phyloP scores from a whole-genome alignment of 2,797 vertebrate genomes.

The Apodemus agrarius region DNA sequence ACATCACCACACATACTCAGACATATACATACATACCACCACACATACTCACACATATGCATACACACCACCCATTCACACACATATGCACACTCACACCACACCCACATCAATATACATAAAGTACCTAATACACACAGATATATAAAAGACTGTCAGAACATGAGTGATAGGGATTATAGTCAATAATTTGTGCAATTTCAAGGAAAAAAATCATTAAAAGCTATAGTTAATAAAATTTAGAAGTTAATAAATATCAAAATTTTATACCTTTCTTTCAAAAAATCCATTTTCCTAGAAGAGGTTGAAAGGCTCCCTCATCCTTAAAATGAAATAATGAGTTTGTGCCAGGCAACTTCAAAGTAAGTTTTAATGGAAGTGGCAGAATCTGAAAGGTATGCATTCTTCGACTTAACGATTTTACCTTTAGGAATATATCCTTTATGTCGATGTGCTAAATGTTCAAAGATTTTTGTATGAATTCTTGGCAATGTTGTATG shows the following conservation, averaged over 20 bases:
- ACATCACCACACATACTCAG: background rate
- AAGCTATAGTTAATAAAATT: slow-evolving; percentile 29
- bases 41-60: background rate
- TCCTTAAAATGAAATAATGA: slow-evolving; percentile 44
- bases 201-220: slow-evolving; percentile 12
- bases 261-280: slow-evolving; percentile 44
- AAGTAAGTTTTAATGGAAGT: background rate
- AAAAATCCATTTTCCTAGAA: background rate
- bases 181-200: slow-evolving; percentile 31
- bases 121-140: background rate
- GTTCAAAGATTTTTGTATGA: background rate
- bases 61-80: background rate
- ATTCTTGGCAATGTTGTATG: background rate
- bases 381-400: background rate
- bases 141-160: background rate
- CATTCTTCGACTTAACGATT: background rate
- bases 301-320: slow-evolving; percentile 3
- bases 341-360: background rate
- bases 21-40: background rate
- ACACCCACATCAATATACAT: background rate
- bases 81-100: too few species aligned
- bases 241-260: slow-evolving; percentile 51
- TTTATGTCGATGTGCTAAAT: background rate
- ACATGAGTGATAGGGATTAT: background rate
- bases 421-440: background rate